Conservation (phyloP, 2,888 invertebrate genomes). For the Strigamia transsilvanica region DNA sequence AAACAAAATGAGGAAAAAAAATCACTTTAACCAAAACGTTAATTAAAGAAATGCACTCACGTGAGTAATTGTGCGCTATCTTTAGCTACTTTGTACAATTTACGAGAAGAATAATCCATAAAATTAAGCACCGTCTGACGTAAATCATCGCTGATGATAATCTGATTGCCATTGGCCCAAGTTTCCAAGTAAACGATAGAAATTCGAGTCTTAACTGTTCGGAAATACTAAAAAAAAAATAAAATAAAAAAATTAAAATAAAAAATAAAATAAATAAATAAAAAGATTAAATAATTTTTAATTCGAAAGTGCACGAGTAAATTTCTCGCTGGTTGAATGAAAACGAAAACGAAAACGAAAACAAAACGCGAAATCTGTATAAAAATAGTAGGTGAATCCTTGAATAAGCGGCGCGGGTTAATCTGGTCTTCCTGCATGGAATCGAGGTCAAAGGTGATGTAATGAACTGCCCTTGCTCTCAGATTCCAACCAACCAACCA, state of each 20-base stretch:
- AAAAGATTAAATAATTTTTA: neutral
- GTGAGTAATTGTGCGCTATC: conserved; percentile 93
- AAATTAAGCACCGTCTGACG: conserved; percentile 88
- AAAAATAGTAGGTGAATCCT: conserved; percentile 1
- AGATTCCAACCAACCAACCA: neutral
- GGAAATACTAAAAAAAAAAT: conserved; percentile 82
- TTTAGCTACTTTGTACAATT: conserved; percentile 84
- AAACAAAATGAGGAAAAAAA: neutral
- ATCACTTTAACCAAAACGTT: neutral
- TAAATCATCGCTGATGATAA: conserved; percentile 78
- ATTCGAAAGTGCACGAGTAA: no score
- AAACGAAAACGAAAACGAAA: neutral
- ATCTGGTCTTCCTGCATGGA: conserved; percentile 26
- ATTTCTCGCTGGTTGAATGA: no score
- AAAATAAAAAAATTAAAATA: conserved; percentile 81
- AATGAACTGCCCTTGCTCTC: conserved; percentile 22
- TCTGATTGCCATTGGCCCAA: conserved; percentile 90
- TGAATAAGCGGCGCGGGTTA: conserved; percentile 4
- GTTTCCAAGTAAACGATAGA: conserved; percentile 96
- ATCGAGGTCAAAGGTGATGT: conserved; percentile 34
- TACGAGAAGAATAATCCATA: conserved; percentile 87
- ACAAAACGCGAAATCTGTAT: no score
- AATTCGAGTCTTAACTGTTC: conserved; percentile 87
- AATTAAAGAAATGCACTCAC: conserved; percentile 68
- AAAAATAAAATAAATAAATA: conserved; percentile 67